Evolutionary conservation across 2,797 vertebrate genomes (phyloP).

Genomic region (Ambastaia sidthimunki): DNA sequence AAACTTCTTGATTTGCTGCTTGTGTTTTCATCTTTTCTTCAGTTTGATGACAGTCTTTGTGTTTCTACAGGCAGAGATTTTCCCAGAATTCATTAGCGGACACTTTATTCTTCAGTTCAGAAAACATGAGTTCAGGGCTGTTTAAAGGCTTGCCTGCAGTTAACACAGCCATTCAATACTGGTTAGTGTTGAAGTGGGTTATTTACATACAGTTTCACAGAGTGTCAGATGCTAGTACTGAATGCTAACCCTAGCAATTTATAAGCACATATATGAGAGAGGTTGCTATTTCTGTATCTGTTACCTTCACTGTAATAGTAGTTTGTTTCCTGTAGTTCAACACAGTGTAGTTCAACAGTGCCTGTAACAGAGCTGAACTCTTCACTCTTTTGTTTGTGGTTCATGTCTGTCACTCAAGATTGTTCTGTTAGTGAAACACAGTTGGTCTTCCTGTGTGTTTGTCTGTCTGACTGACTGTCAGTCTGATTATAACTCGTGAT

Average conservation of each 20-base stretch:
- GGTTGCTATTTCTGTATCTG: too few relatives aligned
- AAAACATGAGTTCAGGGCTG: too few relatives aligned
- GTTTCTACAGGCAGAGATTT: constrained; percentile 12
- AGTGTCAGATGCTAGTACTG: too few relatives aligned
- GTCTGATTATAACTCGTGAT: constrained; percentile 35
- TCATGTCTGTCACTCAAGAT: background rate
- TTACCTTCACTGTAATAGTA: too few relatives aligned
- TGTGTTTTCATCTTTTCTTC: background rate
- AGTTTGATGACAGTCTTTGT: background rate
- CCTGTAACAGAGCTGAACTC: background rate
- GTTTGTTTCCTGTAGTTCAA: constrained; percentile 10
- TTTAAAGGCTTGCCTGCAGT: too few relatives aligned
- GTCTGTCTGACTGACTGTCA: background rate
- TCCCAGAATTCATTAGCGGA: background rate
- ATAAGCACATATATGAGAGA: too few relatives aligned
- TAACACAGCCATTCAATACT: too few relatives aligned
- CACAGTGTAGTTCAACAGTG: background rate
- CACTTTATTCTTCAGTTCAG: constrained; percentile 1
- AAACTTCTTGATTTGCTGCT: background rate
- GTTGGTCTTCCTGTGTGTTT: background rate
- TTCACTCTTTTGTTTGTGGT: background rate
- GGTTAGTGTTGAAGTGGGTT: too few relatives aligned
- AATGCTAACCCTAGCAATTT: too few relatives aligned
- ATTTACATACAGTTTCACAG: too few relatives aligned
- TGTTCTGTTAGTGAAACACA: background rate